phyloP scores from a whole-genome alignment of 2,888 invertebrate genomes.

The Thera britannica region DNA sequence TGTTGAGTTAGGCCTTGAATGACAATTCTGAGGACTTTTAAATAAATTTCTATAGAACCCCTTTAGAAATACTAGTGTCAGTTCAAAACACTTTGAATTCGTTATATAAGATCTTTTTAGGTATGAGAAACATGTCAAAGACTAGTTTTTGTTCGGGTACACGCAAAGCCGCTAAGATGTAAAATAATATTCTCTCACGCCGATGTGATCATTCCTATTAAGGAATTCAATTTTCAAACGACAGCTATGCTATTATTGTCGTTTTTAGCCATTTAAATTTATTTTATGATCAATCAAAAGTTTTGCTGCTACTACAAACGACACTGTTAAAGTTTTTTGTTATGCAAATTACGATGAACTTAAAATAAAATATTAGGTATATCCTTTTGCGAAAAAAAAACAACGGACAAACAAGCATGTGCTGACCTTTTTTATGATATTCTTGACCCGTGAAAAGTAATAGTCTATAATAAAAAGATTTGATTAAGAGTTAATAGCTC shows the following conservation, averaged over 20 bases:
- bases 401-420: neutral
- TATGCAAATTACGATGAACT: neutral
- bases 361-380: neutral
- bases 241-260: neutral
- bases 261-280: neutral
- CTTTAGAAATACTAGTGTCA: too few relatives aligned
- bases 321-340: conserved; percentile 1
- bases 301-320: neutral
- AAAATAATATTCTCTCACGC: too few relatives aligned
- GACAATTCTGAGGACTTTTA: conserved; percentile 14
- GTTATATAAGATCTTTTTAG: neutral
- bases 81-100: neutral
- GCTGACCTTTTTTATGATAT: neutral
- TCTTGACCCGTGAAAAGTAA: conserved; percentile 6
- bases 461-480: neutral
- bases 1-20: conserved; percentile 32
- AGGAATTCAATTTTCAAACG: neutral
- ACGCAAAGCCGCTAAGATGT: neutral
- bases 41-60: too few relatives aligned
- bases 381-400: neutral
- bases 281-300: neutral
- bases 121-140: neutral
- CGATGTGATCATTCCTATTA: neutral
- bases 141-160: neutral
- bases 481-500: conserved; percentile 1